Evolutionary conservation across 2,888 invertebrate species (phyloP).

Genomic region (Crepidodera aurea): DNA sequence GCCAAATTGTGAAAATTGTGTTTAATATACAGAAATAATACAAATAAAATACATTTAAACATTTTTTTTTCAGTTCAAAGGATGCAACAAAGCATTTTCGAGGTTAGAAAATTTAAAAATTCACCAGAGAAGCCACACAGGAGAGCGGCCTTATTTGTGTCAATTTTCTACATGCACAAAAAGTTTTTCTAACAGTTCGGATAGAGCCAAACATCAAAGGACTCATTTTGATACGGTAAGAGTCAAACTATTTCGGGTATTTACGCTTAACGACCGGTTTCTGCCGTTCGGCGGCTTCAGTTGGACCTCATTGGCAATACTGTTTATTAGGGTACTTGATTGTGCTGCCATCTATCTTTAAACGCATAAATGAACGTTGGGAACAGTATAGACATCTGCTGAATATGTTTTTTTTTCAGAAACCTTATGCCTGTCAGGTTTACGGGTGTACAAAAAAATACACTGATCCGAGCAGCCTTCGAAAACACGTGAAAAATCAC

Average conservation of each 20-base stretch:
- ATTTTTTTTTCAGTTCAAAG: conserved; percentile 76
- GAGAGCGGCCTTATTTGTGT: conserved; percentile 95
- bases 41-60: no score
- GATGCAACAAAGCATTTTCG: conserved; percentile 95
- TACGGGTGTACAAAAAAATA: conserved; percentile 89
- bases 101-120: conserved; percentile 97
- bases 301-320: no score
- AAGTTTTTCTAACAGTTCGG: conserved; percentile 98
- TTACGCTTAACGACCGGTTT: no score
- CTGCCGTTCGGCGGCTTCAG: no score
- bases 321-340: no score
- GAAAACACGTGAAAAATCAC: conserved; percentile 93
- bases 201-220: conserved; percentile 97
- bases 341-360: no score
- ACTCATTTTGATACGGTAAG: conserved; percentile 98
- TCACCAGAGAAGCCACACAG: conserved; percentile 94
- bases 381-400: no score
- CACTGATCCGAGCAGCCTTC: conserved; percentile 91
- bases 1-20: no score
- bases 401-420: conserved; percentile 71
- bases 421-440: conserved; percentile 92
- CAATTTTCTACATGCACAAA: conserved; percentile 92
- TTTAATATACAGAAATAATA: no score
- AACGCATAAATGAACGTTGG: no score
- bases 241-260: no score